A percentile compares a stretch with the other conserved stretches of the same genome.
Evolutionary conservation across 1,140 invertebrate species (phyloP).

Genomic region (Brachionus rubens): DNA sequence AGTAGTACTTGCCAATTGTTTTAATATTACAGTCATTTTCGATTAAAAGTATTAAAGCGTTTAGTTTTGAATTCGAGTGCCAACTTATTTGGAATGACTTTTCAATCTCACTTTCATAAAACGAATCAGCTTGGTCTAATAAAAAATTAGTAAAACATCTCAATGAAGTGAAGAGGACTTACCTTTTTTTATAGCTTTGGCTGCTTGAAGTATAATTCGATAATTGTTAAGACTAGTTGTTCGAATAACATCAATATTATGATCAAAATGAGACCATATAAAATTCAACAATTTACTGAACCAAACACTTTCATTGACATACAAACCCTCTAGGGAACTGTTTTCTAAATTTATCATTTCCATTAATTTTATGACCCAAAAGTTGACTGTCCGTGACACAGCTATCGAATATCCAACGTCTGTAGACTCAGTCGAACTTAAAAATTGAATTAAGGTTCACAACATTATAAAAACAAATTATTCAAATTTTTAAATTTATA

Average conservation of each 20-base stretch:
- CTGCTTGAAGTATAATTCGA: background rate
- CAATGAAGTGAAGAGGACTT: background rate
- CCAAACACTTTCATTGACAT: background rate
- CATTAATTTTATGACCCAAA: background rate
- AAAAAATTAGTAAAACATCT: background rate
- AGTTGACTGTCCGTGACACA: slow-evolving; percentile 11
- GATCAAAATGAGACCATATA: slow-evolving; percentile 10
- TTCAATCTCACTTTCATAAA: slow-evolving; percentile 16
- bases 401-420: slow-evolving; percentile 25
- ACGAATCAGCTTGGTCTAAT: background rate
- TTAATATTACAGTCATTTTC: slow-evolving; percentile 14
- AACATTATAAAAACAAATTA: too few species aligned
- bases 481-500: too few species aligned
- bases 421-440: background rate
- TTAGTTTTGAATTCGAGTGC: slow-evolving; percentile 38
- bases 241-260: slow-evolving; percentile 28
- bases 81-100: slow-evolving; percentile 18
- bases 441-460: too few species aligned
- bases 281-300: slow-evolving; percentile 1
- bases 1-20: background rate
- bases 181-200: slow-evolving; percentile 3
- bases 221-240: slow-evolving; percentile 2
- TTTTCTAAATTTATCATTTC: background rate
- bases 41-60: background rate
- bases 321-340: background rate